A percentile compares a stretch with the other conserved stretches of the same genome.
These are phyloP conservation scores for Phanerotoma sp. DNA, from an alignment of 2,888 invertebrate species.

Conservation along the genomic window DNA sequence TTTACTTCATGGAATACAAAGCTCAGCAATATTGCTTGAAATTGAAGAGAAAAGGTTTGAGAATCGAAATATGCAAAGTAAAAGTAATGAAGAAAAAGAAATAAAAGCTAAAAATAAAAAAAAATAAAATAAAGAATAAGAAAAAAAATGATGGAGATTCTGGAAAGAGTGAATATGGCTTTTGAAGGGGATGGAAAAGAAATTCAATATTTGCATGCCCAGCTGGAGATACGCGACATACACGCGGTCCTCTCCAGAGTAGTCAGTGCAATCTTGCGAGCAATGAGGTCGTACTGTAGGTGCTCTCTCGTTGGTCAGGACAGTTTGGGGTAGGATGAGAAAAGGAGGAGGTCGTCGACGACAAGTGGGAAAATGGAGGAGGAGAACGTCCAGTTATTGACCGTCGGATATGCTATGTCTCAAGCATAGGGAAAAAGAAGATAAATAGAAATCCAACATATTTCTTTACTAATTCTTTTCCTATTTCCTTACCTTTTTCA, in stretches of 20 bases:
- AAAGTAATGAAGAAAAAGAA: background rate
- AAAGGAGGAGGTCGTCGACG: no score
- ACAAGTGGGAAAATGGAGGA: constrained; percentile 33
- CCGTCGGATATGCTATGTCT: constrained; percentile 40
- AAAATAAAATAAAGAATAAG: background rate
- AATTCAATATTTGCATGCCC: constrained; percentile 48
- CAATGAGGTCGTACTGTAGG: constrained; percentile 32
- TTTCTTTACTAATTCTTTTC: background rate
- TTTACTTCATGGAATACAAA: no score
- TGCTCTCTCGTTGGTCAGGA: constrained; percentile 24
- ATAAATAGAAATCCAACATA: background rate
- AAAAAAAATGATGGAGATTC: constrained; percentile 1
- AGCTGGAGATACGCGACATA: constrained; percentile 18
- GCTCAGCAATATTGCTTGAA: no score
- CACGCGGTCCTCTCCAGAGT: constrained; percentile 7
- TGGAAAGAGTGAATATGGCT: constrained; percentile 7
- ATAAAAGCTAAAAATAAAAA: background rate
- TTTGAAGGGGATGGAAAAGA: constrained; percentile 28
- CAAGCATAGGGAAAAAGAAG: constrained; percentile 13
- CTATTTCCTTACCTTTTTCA: no score
- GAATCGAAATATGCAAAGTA: no score
- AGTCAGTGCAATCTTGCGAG: constrained; percentile 32
- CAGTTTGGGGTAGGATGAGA: constrained; percentile 15
- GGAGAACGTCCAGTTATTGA: constrained; percentile 56
- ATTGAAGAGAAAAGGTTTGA: no score